phyloP scores from a whole-genome alignment of 2,797 vertebrate genomes.

The Acanthopagrus latus region DNA sequence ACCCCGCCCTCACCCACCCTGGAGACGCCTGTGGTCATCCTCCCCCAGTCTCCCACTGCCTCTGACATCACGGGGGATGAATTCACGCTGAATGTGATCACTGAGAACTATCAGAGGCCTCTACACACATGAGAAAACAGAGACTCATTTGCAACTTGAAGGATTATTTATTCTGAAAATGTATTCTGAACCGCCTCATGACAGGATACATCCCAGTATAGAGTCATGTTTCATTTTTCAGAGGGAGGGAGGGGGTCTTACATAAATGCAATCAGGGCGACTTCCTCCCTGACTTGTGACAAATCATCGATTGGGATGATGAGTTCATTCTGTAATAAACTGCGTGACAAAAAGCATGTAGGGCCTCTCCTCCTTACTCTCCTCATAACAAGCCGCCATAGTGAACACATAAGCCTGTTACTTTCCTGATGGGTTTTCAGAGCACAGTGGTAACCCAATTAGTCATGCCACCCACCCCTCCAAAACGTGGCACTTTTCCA shows the following conservation, averaged over 20 bases:
- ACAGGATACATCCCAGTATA: slow-evolving; percentile 20
- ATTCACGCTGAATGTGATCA: slow-evolving; percentile 60
- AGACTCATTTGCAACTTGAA: slow-evolving; percentile 22
- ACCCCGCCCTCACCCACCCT: slow-evolving; percentile 56
- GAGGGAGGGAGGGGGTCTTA: slow-evolving; percentile 3
- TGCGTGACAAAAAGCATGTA: slow-evolving; percentile 46
- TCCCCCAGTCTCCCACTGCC: slow-evolving; percentile 11
- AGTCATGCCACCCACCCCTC: slow-evolving; percentile 71
- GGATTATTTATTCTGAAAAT: slow-evolving; percentile 70
- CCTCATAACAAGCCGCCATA: slow-evolving; percentile 67
- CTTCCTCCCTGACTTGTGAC: slow-evolving; percentile 43
- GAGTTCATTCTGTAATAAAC: slow-evolving; percentile 67
- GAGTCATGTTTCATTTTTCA: slow-evolving; percentile 34
- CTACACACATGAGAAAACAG: slow-evolving; percentile 30
- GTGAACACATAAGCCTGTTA: slow-evolving; percentile 75
- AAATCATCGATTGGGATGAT: slow-evolving; percentile 54
- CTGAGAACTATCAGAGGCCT: slow-evolving; percentile 28
- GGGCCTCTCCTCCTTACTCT: slow-evolving; percentile 44
- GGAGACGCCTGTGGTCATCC: slow-evolving; percentile 44
- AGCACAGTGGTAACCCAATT: slow-evolving; percentile 74
- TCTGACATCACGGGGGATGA: slow-evolving; percentile 52
- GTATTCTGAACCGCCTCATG: slow-evolving; percentile 39
- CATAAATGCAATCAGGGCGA: slow-evolving; percentile 36
- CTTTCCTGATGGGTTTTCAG: slow-evolving; percentile 76
- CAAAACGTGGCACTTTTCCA: slow-evolving; percentile 66